Evolutionary conservation across 2,888 invertebrate genomes (phyloP), one percentile per base, ranked within the genome.

Genomic region (Lamellibrachia satsuma): DNA sequence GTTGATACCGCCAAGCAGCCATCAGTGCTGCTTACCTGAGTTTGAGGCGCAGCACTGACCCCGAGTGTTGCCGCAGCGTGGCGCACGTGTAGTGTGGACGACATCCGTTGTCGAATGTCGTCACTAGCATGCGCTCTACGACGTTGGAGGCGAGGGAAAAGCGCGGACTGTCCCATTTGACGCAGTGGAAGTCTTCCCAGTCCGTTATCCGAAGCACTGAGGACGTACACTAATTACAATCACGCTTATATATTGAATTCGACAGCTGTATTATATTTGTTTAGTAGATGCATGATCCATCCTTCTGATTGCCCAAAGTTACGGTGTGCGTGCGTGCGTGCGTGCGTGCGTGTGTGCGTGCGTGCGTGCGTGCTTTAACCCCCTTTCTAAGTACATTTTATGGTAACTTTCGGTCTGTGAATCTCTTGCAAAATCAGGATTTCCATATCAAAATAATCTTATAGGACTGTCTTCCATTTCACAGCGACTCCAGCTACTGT

Each of bases 61-160:
- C 90, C 57, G 93, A 93, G 52, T 92, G 91, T 52, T 91, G 92
- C 75, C 93, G 92, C 52, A 93, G 57, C 60, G 92, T 93, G 22
- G 91, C 90, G 90, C 93, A 93, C 27, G 92, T 92, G 92, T 93
- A 93, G 7, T 93, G 75, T 11, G 93, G 93, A 39, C 93, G 52
- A 92, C 93, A 93, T 55, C 93, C 93, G 90, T 93, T 93, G 15
- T 93, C 91, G 52, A 93, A 93, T 51, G 93, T 93, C 11, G 90
- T 90, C 57, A 93, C 93, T n/a, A 93, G n/a, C 93, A 93, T 93
- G 52, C 92, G 92, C 57, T 60, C 55, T 92, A 75, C 27, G 75
- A 75, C 75, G 75, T 75, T 75, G 22, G 75, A 75, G 15, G 75
- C 75, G 75, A 75, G 75, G 22, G n/a, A 22, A n/a, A 75, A 75